These are phyloP conservation scores for Bradypus variegatus DNA, from an alignment of 2,797 vertebrate species.

Conservation along the genomic window DNA sequence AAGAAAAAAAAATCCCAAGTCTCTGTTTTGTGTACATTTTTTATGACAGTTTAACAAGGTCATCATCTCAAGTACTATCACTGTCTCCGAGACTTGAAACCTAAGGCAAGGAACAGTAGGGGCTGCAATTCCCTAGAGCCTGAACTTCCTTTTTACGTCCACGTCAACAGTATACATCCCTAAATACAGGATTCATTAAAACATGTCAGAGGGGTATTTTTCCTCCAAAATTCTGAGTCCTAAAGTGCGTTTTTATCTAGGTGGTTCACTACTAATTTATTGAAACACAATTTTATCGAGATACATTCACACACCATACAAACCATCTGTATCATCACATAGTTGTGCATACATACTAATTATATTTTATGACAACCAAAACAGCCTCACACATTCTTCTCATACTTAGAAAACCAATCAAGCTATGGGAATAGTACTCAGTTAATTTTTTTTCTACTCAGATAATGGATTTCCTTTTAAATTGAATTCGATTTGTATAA, in stretches of 20 bases:
- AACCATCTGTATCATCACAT: too few relatives aligned
- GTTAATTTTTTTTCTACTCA: slow-evolving; percentile 9
- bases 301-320: too few relatives aligned
- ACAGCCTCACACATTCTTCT: neutral
- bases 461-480: slow-evolving; percentile 17
- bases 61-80: neutral
- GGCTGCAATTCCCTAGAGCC: neutral
- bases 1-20: neutral
- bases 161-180: neutral
- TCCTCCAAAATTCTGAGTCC: neutral
- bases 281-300: too few relatives aligned
- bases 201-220: neutral
- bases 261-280: neutral
- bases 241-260: neutral
- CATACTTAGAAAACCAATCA: neutral
- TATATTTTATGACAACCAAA: neutral
- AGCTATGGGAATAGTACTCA: neutral
- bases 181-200: neutral
- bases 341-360: neutral
- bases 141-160: neutral
- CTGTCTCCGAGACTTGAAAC: neutral
- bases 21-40: slow-evolving; percentile 7
- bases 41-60: slow-evolving; percentile 8
- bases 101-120: neutral
- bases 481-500: neutral